Evolutionary conservation across 2,113 vertebrate genomes (phyloP), one percentile per base, ranked within the genome.

Genomic region (Pandion haliaetus): DNA sequence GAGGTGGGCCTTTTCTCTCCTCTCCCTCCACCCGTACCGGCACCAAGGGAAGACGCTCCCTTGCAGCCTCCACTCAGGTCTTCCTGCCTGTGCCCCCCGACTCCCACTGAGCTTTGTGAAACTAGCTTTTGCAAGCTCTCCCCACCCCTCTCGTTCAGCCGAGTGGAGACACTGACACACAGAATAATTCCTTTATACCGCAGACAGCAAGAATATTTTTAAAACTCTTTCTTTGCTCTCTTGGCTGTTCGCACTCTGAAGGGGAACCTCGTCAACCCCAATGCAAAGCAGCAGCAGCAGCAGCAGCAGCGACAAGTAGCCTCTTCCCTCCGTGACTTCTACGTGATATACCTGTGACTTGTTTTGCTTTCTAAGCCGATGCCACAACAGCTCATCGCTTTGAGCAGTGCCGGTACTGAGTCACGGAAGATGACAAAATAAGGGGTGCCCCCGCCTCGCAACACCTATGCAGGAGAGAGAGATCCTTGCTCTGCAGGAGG

Each of bases 1-100:
- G 95, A 82, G 97, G 97, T 93, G 92, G 94, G 80, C 63, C 70
- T 74, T 76, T 87, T 70, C 85, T 80, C 87, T 87, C 47, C 90
- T 57, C 69, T 36, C 71, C 57, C 32, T 45, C 59, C 71, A 76
- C 57, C 50, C 24, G 1, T 13, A 9, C 61, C 32, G 8, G 92
- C 96, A 95, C 86, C 34, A 49, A 82, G 17, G 72, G 85, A 96
- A 95, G 96, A 95, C 0, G 40, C 50, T 95, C 96, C 85, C 93
- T 91, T 38, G 5, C 42, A 90, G 71, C 59, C 74, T 85, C 86
- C 5, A 1, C 63, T 95, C 80, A 38, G 83, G 66, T 71, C 80
- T 86, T 31, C 82, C 82, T 66, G 82, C 49, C 36, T n/a, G 36
- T 57, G 62, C 16, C 57, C 80, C 54, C 42, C 1, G 1, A 65